phyloP scores from a whole-genome alignment of 2,888 invertebrate genomes.

The Hemistola chrysoprasaria region DNA sequence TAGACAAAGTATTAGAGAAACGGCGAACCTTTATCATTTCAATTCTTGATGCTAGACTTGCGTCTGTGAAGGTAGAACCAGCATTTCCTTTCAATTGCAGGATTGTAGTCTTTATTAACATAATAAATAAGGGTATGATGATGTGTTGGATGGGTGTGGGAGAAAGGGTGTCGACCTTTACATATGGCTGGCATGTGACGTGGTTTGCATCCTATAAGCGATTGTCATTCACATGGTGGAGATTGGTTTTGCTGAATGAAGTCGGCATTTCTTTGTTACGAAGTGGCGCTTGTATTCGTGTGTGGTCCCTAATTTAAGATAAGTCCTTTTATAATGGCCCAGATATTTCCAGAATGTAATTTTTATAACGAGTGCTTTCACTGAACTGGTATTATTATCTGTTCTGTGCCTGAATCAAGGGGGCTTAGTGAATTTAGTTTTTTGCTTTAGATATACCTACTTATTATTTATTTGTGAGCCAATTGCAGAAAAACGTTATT shows the following conservation, averaged over 20 bases:
- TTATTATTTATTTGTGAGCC: too few relatives aligned
- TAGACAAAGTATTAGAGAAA: slow-evolving; percentile 33
- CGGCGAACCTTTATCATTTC: slow-evolving; percentile 37
- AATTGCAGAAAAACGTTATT: too few relatives aligned
- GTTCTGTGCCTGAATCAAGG: too few relatives aligned
- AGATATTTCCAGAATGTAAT: too few relatives aligned
- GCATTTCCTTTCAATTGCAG: not conserved
- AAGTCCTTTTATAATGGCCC: too few relatives aligned
- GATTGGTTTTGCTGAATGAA: slow-evolving; percentile 11
- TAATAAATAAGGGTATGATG: slow-evolving; percentile 4
- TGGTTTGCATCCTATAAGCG: slow-evolving; percentile 14
- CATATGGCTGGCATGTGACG: slow-evolving; percentile 34
- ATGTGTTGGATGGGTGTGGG: slow-evolving; percentile 1
- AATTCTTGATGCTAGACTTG: slow-evolving; percentile 43
- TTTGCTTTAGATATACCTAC: too few relatives aligned
- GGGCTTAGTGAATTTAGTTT: too few relatives aligned
- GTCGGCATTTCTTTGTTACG: slow-evolving; percentile 2
- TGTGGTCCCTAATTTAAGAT: too few relatives aligned
- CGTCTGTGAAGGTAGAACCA: slow-evolving; percentile 1
- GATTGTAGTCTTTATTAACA: slow-evolving; percentile 11
- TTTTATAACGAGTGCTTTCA: too few relatives aligned
- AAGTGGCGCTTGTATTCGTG: too few relatives aligned
- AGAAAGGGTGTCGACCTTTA: slow-evolving; percentile 36
- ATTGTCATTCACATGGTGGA: slow-evolving; percentile 28
- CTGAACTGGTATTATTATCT: too few relatives aligned